Evolutionary conservation across 2,888 invertebrate species (phyloP).

Genomic region (Drosophila austrosaltans): DNA sequence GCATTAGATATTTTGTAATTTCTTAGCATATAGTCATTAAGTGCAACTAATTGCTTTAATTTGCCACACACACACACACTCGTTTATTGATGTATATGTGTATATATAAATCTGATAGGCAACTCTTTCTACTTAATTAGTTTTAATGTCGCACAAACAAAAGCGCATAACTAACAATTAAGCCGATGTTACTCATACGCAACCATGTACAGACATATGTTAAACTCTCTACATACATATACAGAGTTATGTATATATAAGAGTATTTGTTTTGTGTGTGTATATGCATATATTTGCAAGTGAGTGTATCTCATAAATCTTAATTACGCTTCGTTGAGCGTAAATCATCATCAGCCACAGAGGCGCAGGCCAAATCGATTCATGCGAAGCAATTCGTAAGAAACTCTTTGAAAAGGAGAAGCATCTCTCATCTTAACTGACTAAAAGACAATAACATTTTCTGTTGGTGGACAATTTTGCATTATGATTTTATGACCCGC

Average conservation of each 20-base stretch:
- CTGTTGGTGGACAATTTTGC: slow-evolving; percentile 33
- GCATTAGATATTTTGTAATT: slow-evolving; percentile 41
- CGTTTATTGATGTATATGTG: slow-evolving; percentile 39
- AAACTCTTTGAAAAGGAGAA: slow-evolving; percentile 35
- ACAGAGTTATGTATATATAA: slow-evolving; percentile 3
- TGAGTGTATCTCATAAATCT: slow-evolving; percentile 65
- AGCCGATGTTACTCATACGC: slow-evolving; percentile 49
- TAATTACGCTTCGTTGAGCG: slow-evolving; percentile 77
- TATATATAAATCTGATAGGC: slow-evolving; percentile 64
- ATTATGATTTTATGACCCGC: slow-evolving; percentile 64
- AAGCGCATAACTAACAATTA: slow-evolving; percentile 75
- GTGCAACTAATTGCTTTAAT: slow-evolving; percentile 77
- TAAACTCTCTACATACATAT: neutral
- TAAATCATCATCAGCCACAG: slow-evolving; percentile 74
- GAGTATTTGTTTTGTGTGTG: too few relatives aligned
- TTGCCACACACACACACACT: slow-evolving; percentile 50
- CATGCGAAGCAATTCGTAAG: slow-evolving; percentile 51
- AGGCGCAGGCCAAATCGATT: slow-evolving; percentile 63
- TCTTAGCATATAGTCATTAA: slow-evolving; percentile 59
- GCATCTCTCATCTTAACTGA: neutral
- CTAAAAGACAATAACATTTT: slow-evolving; percentile 58
- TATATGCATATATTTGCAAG: slow-evolving; percentile 12
- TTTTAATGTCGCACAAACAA: slow-evolving; percentile 64
- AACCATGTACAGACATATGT: slow-evolving; percentile 40
- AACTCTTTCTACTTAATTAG: slow-evolving; percentile 77